These are phyloP conservation scores for Neomonachus schauinslandi DNA, from an alignment of 2,113 vertebrate genomes.

Conservation along the genomic window DNA sequence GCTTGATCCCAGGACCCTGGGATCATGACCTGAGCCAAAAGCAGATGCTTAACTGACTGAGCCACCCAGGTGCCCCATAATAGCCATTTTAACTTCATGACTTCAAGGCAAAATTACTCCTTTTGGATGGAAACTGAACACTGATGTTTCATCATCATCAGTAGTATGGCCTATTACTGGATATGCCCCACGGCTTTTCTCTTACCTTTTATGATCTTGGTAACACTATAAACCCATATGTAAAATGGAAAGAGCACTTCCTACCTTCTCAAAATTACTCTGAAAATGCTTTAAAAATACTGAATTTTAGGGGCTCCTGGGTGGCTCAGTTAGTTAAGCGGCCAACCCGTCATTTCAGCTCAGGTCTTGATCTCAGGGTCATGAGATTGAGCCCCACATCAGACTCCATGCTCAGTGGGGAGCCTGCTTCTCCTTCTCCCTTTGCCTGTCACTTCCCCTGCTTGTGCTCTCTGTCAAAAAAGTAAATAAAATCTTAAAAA, in stretches of 20 bases:
- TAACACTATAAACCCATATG: background rate
- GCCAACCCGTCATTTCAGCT: background rate
- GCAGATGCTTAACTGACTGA: no score
- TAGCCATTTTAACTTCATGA: background rate
- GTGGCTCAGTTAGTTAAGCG: background rate
- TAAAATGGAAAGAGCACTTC: background rate
- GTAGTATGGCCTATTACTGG: accelerated
- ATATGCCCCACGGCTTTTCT: background rate
- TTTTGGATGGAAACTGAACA: background rate
- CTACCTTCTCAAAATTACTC: background rate
- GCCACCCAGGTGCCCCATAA: background rate
- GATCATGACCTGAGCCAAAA: no score
- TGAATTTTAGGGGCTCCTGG: background rate
- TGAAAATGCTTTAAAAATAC: slow-evolving; percentile 14
- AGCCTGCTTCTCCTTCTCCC: no score
- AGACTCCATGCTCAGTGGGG: background rate
- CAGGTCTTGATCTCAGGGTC: background rate
- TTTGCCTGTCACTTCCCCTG: no score
- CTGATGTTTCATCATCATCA: background rate
- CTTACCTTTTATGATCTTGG: background rate
- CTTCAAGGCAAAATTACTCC: background rate
- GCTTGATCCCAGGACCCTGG: no score
- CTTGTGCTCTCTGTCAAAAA: no score
- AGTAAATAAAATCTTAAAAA: background rate
- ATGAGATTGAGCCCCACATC: background rate